These are phyloP conservation scores for Eriocheir sinensis DNA, from an alignment of 1,140 invertebrate species.

Conservation along the genomic window DNA sequence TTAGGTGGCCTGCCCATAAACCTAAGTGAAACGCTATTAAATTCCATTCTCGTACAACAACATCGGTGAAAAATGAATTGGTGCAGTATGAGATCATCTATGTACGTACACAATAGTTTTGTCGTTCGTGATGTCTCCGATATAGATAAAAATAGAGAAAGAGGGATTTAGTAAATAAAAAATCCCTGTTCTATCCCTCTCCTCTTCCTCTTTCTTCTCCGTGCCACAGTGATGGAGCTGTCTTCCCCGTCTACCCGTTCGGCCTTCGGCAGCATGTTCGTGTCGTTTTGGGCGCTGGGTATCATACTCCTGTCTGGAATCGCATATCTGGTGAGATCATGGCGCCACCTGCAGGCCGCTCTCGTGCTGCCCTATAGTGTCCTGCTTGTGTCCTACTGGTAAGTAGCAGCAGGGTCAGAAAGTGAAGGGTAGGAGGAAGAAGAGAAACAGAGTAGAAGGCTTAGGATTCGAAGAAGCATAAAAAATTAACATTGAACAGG, in stretches of 20 bases:
- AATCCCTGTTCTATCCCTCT: not conserved
- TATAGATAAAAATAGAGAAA: not conserved
- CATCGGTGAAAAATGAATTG: too few species aligned
- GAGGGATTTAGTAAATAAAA: not conserved
- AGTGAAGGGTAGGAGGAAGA: too few species aligned
- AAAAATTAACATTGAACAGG: too few species aligned
- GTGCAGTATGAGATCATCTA: not conserved
- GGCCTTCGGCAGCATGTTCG: not conserved
- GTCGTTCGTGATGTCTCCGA: not conserved
- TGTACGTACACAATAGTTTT: not conserved
- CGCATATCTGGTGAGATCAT: constrained; percentile 39
- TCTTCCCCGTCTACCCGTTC: not conserved
- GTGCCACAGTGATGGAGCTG: constrained; percentile 1
- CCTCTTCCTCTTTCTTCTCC: not conserved
- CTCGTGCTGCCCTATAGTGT: not conserved
- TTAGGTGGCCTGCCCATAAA: not conserved
- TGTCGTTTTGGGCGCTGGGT: constrained; percentile 18
- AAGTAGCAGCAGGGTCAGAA: too few species aligned
- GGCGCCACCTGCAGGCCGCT: constrained; percentile 31
- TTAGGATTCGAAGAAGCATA: too few species aligned
- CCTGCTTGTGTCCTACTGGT: not conserved
- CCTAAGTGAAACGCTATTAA: not conserved
- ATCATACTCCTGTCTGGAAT: constrained; percentile 27
- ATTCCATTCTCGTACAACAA: not conserved
- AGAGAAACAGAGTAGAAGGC: too few species aligned